phyloP scores from a whole-genome alignment of 2,888 invertebrate species.

The Agrochola litura region DNA sequence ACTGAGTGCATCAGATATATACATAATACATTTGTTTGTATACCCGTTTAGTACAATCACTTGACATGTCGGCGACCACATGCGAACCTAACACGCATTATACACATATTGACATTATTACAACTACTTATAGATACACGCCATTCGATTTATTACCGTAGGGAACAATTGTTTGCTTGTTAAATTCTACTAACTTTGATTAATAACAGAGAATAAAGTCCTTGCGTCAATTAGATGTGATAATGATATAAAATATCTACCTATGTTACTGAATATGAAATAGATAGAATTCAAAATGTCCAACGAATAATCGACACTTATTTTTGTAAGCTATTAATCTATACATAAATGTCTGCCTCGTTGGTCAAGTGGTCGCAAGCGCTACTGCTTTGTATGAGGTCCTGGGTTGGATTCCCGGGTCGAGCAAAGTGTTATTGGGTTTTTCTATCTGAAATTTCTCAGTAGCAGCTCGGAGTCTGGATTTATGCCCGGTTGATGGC shows the following conservation, averaged over 20 bases:
- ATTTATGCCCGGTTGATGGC: no score
- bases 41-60: slow-evolving; percentile 70
- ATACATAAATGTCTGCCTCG: no score
- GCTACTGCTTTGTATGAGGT: no score
- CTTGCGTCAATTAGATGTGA: slow-evolving; percentile 4
- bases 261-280: background rate
- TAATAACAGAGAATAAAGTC: slow-evolving; percentile 7
- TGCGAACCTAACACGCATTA: slow-evolving; percentile 46
- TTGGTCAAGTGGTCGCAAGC: no score
- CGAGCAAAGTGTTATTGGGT: no score
- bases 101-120: slow-evolving; percentile 43
- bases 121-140: slow-evolving; percentile 37
- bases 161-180: background rate
- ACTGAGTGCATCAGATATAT: slow-evolving; percentile 69
- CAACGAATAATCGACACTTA: slow-evolving; percentile 19
- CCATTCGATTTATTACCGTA: slow-evolving; percentile 28
- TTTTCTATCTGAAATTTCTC: no score
- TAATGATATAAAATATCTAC: slow-evolving; percentile 5
- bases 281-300: slow-evolving; percentile 20
- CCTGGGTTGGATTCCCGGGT: no score
- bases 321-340: slow-evolving; percentile 2
- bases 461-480: no score
- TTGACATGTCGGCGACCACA: slow-evolving; percentile 55
- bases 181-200: slow-evolving; percentile 5
- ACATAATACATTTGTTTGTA: slow-evolving; percentile 80